Evolutionary conservation across 1,140 invertebrate genomes (phyloP), one percentile per base, ranked within the genome.

Genomic region (Papilio glaucus): DNA sequence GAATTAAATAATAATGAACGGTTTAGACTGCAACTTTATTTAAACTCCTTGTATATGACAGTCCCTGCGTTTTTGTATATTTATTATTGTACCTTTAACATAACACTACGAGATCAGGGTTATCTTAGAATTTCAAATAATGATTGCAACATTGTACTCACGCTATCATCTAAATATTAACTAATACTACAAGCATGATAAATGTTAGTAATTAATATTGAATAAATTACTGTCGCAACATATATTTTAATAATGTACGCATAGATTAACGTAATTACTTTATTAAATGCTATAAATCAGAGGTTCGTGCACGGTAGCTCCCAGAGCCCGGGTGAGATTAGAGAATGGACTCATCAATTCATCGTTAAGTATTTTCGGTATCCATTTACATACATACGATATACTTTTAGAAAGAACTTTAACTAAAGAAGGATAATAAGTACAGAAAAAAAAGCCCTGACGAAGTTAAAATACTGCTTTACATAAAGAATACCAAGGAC

Each of bases 221-320:
- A 57, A 57, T 57, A 57, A 57, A 57, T 57, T 57, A 57, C 49
- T 21, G 24, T 57, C 49, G 21, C 24, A 24, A 57, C 9, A 12
- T 2, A 53, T 53, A 21, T 53, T 53, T 53, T 45, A 45, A 13
- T 45, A 53, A 53, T 21, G 12, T 26, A 57, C 21, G 21, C 49
- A 26, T 57, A 57, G 21, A 57, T 57, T 57, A 57, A 9, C 9
- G 10, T 57, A 57, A 57, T 57, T 57, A 57, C 3, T 57, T 57
- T 57, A 57, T 57, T 24, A 24, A 57, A 57, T 24, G 10, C 10
- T 0, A 57, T 57, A 57, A 57, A 57, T 57, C 18, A 57, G 3
- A 57, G 21, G 7, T 53, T 49, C 10, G 18, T 24, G 49, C 24
- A 26, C 49, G 10, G 49, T 57, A 57, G 49, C 49, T 24, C 9